Base-by-base conservation (phyloP, 2,888 invertebrate genomes). In the Suillia variegata region DNA sequence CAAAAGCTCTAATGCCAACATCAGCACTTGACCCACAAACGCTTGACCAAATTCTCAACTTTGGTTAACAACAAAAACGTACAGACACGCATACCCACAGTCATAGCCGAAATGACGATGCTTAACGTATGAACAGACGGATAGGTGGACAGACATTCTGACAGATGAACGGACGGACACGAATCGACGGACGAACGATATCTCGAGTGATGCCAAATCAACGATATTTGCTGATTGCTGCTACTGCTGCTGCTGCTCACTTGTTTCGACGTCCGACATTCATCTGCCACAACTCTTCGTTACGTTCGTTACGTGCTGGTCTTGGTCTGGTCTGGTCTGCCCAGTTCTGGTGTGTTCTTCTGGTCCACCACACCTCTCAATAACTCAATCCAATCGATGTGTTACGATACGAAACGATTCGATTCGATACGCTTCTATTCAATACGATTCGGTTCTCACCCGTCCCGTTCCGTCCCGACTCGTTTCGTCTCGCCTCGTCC, bases 11-110 rank as follows among this genome's bases (percentile, higher is more conserved):
- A 20, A 34, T 34, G 52, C 13, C 62, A 59, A 33, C 42, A 22
- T 24, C 58, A 67, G 61, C 70, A 72, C 74, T 71, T 73, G 71
- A 71, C 71, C 74, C 67, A 62, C 63, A 68, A 62, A 57, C 56
- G 60, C 58, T 62, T 64, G 61, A 54, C 54, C 54, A 54, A 61
- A 38, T 45, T 45, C 20, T 20, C 18, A 18, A 45, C 45, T 18
- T 45, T n/a, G n/a, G 15, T n/a, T 5, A 45, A 20, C 45, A 45
- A 18, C 45, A 45, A 45, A 45, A 45, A 45, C 45, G 18, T 13
- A 38, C 15, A 38, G n/a, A 8, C 6, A 38, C 10, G 26, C 26
- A 26, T 26, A 26, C 26, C 26, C 26, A 8, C 6, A 38, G 5
- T 5, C 26, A 26, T 26, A 26, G 6, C 26, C 26, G 26, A 10